Evolutionary conservation across 2,113 vertebrate species (phyloP).

Genomic region (Xiphophorus maculatus): DNA sequence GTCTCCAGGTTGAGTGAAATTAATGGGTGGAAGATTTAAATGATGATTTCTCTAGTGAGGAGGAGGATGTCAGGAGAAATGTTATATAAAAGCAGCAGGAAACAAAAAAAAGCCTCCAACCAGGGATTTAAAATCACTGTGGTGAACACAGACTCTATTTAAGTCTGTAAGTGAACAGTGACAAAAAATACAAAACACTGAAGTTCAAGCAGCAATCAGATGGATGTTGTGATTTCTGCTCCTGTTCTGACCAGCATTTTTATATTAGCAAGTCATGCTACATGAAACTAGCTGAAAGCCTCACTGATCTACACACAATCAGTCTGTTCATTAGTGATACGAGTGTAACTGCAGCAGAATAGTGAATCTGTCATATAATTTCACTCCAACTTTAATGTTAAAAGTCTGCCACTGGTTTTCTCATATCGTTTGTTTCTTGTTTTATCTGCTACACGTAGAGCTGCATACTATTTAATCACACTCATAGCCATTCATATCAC

Average conservation of each 20-base stretch:
- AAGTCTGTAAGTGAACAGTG: too few species aligned
- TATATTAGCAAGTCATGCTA: background rate
- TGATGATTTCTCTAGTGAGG: background rate
- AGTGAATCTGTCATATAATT: background rate
- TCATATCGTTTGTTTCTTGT: background rate
- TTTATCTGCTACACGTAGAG: background rate
- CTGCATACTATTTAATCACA: background rate
- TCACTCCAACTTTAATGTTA: background rate
- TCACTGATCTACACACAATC: background rate
- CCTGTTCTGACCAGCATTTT: background rate
- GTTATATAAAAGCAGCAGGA: background rate
- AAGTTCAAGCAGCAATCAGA: background rate
- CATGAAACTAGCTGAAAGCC: background rate
- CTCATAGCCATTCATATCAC: background rate
- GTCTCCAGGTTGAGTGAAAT: background rate
- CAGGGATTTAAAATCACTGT: background rate
- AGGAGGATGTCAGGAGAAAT: background rate
- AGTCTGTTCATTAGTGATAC: background rate
- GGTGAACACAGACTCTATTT: too few species aligned
- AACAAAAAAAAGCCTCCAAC: background rate
- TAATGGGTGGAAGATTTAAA: background rate
- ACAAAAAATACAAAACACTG: background rate
- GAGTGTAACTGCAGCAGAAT: background rate
- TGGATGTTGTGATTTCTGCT: background rate
- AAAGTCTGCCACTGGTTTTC: background rate